These are phyloP conservation scores for Perccottus glenii DNA, from an alignment of 2,113 vertebrate genomes.

Conservation along the genomic window DNA sequence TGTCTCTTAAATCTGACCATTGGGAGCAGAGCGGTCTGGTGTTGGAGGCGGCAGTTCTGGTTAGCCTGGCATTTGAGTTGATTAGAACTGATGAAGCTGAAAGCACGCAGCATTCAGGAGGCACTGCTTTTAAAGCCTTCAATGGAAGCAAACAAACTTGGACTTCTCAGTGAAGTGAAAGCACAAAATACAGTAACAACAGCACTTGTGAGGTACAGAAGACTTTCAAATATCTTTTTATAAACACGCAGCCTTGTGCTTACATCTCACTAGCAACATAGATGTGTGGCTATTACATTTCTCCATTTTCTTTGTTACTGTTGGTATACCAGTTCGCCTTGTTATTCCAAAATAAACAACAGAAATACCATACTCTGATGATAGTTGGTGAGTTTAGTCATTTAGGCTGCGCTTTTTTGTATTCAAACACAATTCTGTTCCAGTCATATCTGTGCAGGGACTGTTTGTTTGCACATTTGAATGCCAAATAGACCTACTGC, in stretches of 20 bases:
- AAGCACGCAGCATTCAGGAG: constrained; percentile 14
- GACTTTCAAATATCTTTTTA: background rate
- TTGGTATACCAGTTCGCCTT: background rate
- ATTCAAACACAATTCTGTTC: constrained; percentile 17
- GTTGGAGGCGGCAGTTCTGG: constrained; percentile 34
- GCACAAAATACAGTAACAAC: background rate
- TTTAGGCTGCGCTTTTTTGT: constrained; percentile 11
- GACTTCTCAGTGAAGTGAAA: constrained; percentile 1
- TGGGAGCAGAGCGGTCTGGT: constrained; percentile 15
- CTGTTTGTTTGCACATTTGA: constrained; percentile 13
- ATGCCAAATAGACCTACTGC: background rate
- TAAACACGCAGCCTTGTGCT: background rate
- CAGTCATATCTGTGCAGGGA: background rate
- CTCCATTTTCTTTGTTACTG: too few relatives aligned
- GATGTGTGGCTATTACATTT: too few relatives aligned
- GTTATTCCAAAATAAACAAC: background rate
- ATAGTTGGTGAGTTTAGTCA: background rate
- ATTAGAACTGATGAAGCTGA: constrained; percentile 54
- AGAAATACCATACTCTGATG: background rate
- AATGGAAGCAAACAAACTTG: constrained; percentile 9
- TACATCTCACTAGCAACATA: too few relatives aligned
- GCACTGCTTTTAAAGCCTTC: constrained; percentile 21
- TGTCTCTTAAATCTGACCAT: background rate
- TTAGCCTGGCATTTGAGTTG: constrained; percentile 41
- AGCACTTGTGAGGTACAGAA: too few relatives aligned